phyloP scores from a whole-genome alignment of 2,113 vertebrate genomes.

The Dipodomys spectabilis region DNA sequence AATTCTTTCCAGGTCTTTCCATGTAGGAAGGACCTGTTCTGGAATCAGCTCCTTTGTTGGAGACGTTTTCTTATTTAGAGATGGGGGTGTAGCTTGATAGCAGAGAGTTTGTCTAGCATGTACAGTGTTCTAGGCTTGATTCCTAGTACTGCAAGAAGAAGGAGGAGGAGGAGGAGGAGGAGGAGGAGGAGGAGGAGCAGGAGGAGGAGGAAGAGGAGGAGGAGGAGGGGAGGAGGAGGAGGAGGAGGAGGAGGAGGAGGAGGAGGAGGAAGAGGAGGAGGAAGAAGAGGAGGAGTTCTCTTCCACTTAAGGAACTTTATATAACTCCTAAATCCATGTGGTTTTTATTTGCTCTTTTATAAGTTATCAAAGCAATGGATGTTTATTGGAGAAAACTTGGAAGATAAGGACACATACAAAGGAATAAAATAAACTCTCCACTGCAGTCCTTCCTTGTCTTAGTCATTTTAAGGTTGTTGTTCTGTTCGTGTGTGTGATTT shows the following conservation, averaged over 20 bases:
- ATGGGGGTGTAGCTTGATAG: neutral
- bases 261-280: no score
- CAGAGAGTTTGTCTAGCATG: neutral
- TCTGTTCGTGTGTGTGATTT: no score
- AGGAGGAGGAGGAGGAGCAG: no score
- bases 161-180: no score
- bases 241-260: no score
- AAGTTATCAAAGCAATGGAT: neutral
- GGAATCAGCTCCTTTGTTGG: neutral
- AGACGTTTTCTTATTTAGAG: neutral
- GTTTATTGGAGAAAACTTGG: constrained; percentile 17
- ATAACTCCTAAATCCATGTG: neutral
- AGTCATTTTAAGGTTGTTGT: neutral
- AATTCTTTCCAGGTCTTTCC: no score
- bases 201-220: no score
- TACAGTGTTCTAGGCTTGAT: no score
- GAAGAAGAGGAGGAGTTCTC: neutral
- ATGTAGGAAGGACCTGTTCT: neutral
- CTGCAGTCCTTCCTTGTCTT: neutral
- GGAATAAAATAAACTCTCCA: neutral
- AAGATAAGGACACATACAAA: constrained; percentile 7
- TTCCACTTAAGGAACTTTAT: neutral
- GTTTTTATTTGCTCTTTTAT: neutral
- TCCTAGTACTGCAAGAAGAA: neutral
- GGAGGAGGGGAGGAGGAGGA: no score